These are phyloP conservation scores for Zoanthus sansibaricus DNA, from an alignment of 92 coral and sea anemone genomes.

Conservation along the genomic window DNA sequence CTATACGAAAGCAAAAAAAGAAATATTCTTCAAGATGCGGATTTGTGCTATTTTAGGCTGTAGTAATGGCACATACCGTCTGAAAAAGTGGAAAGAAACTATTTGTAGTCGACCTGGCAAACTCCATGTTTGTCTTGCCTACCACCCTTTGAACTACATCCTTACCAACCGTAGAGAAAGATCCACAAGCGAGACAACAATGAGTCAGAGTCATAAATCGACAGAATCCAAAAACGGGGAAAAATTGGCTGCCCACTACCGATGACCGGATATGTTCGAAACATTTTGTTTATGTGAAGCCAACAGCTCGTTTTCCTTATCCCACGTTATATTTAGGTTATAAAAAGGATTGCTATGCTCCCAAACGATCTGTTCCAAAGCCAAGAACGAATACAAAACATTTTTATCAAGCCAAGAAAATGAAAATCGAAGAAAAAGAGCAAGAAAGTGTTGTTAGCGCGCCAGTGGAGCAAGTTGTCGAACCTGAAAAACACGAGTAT, in stretches of 20 bases:
- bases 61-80: not conserved
- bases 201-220: not conserved
- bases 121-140: not conserved
- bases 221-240: not conserved
- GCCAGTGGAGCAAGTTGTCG: no score
- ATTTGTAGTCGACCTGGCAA: not conserved
- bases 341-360: not conserved
- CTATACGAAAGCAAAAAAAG: no score
- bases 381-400: not conserved
- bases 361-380: slow-evolving; percentile 1
- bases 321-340: not conserved
- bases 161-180: not conserved
- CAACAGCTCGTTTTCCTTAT: not conserved
- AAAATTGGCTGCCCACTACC: not conserved
- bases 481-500: no score
- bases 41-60: slow-evolving; percentile 1
- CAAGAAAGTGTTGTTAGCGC: no score
- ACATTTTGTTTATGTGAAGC: not conserved
- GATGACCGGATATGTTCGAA: not conserved
- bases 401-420: not conserved
- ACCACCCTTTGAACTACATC: not conserved
- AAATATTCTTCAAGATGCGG: not conserved
- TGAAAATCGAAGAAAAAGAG: no score
- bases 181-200: not conserved
- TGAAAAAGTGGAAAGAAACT: not conserved